These are phyloP conservation scores for crab-eating macaque (Macaca fascicularis) DNA, from an alignment of 2,113 vertebrate species.

Conservation along the genomic window T2T-MFA8v1.1 NC_088375.1:228604001-228604500, in stretches of 20 bases:
- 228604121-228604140: neutral
- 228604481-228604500: accelerated
- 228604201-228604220: neutral
- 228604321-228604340: neutral
- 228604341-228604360: neutral
- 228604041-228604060: neutral
- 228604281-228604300: neutral
- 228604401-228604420: neutral
- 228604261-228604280: neutral
- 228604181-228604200: neutral
- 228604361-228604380: neutral
- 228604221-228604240: neutral
- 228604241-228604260: neutral
- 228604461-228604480: neutral
- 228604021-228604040: neutral
- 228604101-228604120: too few species aligned
- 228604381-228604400: neutral
- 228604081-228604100: neutral
- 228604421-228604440: neutral
- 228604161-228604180: neutral
- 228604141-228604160: neutral
- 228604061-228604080: neutral
- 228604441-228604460: neutral
- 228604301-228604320: neutral
- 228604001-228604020: neutral